Conservation (phyloP, 2,797 vertebrate genomes). For the Zenarchopterus dispar region DNA sequence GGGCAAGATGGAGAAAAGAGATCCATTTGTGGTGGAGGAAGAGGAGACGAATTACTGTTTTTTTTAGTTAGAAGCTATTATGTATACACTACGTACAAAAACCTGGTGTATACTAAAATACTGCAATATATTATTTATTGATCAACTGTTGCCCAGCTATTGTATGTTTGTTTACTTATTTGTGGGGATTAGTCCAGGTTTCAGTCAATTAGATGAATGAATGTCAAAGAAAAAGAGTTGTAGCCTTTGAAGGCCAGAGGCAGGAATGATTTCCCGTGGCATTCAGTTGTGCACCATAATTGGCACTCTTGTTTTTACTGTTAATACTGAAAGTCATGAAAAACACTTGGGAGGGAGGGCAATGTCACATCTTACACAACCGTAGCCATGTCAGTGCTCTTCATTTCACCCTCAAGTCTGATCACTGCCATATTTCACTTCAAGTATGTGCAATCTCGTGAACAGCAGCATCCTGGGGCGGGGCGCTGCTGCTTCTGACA, state of each 20-base stretch:
- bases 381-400: conserved; percentile 27
- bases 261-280: not conserved
- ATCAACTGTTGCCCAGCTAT: too few species aligned
- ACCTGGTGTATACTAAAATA: too few species aligned
- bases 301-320: conserved; percentile 2
- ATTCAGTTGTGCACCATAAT: not conserved
- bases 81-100: too few species aligned
- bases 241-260: too few species aligned
- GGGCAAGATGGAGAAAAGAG: too few species aligned
- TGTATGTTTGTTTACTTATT: too few species aligned
- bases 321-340: conserved; percentile 11
- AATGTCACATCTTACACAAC: conserved; percentile 46
- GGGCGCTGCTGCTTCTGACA: conserved; percentile 26
- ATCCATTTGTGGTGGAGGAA: too few species aligned
- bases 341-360: conserved; percentile 18
- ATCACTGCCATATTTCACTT: conserved; percentile 61
- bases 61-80: too few species aligned
- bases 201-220: not conserved
- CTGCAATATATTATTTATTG: too few species aligned
- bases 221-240: not conserved
- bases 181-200: too few species aligned
- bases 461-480: conserved; percentile 31
- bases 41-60: too few species aligned
- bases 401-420: conserved; percentile 31
- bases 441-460: conserved; percentile 36